Base-by-base conservation (phyloP, 2,888 invertebrate genomes). In the Amiota communis region DNA sequence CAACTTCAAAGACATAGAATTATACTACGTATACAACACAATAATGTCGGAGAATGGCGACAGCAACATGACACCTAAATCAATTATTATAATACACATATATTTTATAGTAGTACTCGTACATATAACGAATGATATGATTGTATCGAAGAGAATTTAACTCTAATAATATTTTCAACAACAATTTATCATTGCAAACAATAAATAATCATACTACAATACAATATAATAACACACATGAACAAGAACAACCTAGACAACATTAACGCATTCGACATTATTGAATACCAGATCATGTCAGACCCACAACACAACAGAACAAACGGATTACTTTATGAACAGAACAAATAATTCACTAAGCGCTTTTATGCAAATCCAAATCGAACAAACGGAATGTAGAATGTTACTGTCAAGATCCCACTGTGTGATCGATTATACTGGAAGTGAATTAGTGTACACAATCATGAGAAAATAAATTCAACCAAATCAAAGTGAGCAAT, bases 371-470 rank as follows among this genome's bases (percentile, higher is more conserved):
- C 53, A 68, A 68, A 68, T 63, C 36, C 12, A 36, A 2, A 12
- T 51, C 67, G 12, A 13, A n/a, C 11, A 59, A 20, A 17, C 20
- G 15, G 17, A 15, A 59, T 59, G 10, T 17, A 57, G 1, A 59
- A 11, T 57, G 20, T 8, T 3, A 23, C 72, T 74, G 73, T 72
- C 71, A 73, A 74, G 72, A 73, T 75, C 82, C 78, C 78, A 74
- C 84, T 81, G 82, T 76, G 81, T 83, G 82, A 83, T 83, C 83
- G 82, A 83, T 83, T 82, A 81, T 83, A 76, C 79, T 83, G 84
- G 82, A 84, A 83, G 78, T 76, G 77, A 72, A 65, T 9, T 17
- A 51, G 72, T 74, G 77, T n/a, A n/a, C 70, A 53, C 75, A 36
- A 67, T 67, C 51, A 47, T 15, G 53, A 8, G 15, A 68, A 53